These are phyloP conservation scores for Limnephilus marmoratus DNA, from an alignment of 2,888 invertebrate species.

Conservation along the genomic window DNA sequence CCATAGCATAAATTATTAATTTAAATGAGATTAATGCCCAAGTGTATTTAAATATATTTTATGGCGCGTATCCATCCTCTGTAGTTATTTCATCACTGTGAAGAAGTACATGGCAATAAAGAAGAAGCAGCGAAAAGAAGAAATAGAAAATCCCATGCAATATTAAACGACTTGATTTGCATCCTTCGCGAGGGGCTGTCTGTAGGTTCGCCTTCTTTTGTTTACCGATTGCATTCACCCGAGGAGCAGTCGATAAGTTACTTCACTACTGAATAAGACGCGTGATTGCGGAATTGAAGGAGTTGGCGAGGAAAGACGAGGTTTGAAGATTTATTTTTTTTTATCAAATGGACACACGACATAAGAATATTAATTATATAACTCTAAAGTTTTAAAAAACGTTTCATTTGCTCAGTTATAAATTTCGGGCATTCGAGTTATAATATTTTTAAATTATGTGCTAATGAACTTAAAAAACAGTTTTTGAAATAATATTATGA, in stretches of 20 bases:
- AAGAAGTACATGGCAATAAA: neutral
- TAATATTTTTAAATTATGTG: too few species aligned
- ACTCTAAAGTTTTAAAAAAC: too few species aligned
- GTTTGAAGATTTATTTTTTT: neutral
- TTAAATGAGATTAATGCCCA: too few species aligned
- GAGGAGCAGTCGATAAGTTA: constrained; percentile 47
- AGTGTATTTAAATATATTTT: too few species aligned
- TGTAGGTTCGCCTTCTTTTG: constrained; percentile 39
- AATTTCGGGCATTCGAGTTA: too few species aligned
- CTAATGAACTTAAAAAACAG: too few species aligned
- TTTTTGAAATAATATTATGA: too few species aligned
- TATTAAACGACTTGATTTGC: constrained; percentile 56
- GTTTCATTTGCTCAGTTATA: too few species aligned
- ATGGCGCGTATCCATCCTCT: too few species aligned
- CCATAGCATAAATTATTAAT: too few species aligned
- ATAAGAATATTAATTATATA: too few species aligned
- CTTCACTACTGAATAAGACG: constrained; percentile 41
- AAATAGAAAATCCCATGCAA: constrained; percentile 34
- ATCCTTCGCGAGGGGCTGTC: constrained; percentile 37
- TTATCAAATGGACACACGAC: too few species aligned
- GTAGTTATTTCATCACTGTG: neutral
- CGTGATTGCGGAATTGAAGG: constrained; percentile 33
- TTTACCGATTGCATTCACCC: constrained; percentile 53
- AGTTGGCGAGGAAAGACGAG: neutral
- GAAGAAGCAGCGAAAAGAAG: neutral